Evolutionary conservation across 2,888 invertebrate species (phyloP), one percentile per base, ranked within the genome.

Genomic region (Cryptocephalus moraei): DNA sequence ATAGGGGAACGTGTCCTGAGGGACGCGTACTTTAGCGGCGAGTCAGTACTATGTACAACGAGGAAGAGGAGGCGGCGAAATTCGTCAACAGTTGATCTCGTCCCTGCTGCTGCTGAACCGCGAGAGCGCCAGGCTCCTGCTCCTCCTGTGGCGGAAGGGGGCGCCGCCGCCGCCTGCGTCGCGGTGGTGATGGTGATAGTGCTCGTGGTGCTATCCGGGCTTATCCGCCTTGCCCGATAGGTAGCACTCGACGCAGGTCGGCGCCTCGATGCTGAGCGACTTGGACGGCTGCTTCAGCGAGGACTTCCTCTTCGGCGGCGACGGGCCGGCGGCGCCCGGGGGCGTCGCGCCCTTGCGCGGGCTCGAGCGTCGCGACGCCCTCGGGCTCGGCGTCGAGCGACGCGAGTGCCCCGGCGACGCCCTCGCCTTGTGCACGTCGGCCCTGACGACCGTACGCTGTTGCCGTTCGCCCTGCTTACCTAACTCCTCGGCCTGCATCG

Each of bases 401-500:
- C 51, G 52, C 8, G 58, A 54, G n/a, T 58, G 54, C 40, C 56
- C 57, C 4, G 59, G 58, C 39, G 53, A 31, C 48, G 49, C 43
- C 11, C 47, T 36, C 22, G 42, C 33, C 48, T 61, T 61, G 61
- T 70, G 69, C 52, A 69, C 64, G 54, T 70, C 69, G 47, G 62
- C 68, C 58, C 62, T 65, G 36, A 68, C 75, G 36, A 76, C 76
- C 66, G 76, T 77, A n/a, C n/a, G n/a, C n/a, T n/a, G n/a, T n/a
- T n/a, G n/a, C n/a, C n/a, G n/a, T 53, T 50, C 9, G 75, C 46
- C 36, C 56, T 59, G 63, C 86, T 85, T 86, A 91, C 91, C 90
- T 81, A 91, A 75, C 75, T 91, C 91, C 76, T 89, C 87, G 66
- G 86, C 83, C 70, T 84, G 82, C 60, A 86, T 82, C 49, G 92